Base-by-base conservation (phyloP, 2,113 vertebrate genomes). In the Trichomycterus rosablanca region DNA sequence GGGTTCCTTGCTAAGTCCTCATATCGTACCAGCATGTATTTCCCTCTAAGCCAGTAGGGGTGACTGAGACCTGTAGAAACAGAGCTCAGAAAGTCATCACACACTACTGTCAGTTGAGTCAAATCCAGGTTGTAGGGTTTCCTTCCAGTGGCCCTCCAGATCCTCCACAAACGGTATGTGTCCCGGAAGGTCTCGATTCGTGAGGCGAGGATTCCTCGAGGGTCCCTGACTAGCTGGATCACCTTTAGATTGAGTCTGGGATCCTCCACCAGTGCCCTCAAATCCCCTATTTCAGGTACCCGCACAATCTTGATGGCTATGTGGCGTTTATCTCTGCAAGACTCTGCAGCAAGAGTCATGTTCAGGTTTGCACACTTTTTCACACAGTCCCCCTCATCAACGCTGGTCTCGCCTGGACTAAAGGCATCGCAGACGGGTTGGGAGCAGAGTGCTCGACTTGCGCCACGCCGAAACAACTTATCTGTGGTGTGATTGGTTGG, bases 21-120 rank as follows among this genome's bases (percentile, higher is more conserved):
- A 0, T 98, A 98, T 57, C 95, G 88, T 73, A 98, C 89, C 75
- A 97, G 62, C 93, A 98, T 97, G 82, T 98, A 98, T 68, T 92
- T 93, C 73, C 94, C 93, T 76, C 92, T 97, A 39, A 98, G 89
- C 95, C 95, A 98, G 0, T 80, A 64, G 0, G 95, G 95, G 67
- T 90, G 84, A 72, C 72, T 89, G 66, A 97, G 87, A 67, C 93
- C 95, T 0, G 92, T 97, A 42, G 91, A 90, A 59, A 95, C 92
- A 0, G 95, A 97, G 75, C 86, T 92, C 78, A 90, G 84, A 71
- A 95, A 97, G 87, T 97, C 94, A 71, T 97, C 91, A 1, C 95
- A 98, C 68, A 97, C 90, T 0, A 91, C 90, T 6, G 92, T 97
- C 60, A 97, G 88, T 83, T 95, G 92, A 16, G 83, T 90, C 64